These are phyloP conservation scores for Horisme vitalbata DNA, from an alignment of 2,888 invertebrate genomes.

Conservation along the genomic window DNA sequence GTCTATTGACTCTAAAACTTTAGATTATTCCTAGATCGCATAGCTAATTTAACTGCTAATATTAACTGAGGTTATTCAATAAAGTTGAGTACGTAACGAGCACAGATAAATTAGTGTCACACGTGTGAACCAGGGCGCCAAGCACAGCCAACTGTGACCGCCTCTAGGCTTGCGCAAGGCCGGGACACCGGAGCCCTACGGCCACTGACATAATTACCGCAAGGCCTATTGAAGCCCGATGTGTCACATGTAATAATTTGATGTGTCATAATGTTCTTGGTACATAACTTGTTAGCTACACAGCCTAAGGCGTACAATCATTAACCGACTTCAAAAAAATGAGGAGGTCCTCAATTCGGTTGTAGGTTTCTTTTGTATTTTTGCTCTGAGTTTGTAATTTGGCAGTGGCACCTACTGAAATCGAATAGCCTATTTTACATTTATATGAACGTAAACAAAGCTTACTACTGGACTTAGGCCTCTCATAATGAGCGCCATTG, in stretches of 20 bases:
- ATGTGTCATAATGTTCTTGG: conserved; percentile 15
- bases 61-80: conserved; percentile 11
- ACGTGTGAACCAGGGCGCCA: conserved; percentile 46
- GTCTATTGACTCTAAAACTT: no score
- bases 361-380: no score
- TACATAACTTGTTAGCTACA: neutral
- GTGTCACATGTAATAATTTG: conserved; percentile 3
- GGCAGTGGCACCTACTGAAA: no score
- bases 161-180: conserved; percentile 46
- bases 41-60: no score
- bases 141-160: conserved; percentile 39
- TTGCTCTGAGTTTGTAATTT: no score
- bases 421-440: no score
- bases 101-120: conserved; percentile 39
- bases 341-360: no score
- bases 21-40: no score
- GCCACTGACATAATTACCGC: conserved; percentile 54
- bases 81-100: conserved; percentile 10
- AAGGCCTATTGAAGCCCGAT: conserved; percentile 7
- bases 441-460: no score
- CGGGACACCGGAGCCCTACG: conserved; percentile 49
- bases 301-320: neutral
- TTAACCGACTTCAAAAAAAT: no score
- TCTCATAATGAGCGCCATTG: no score
- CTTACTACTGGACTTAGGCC: no score